phyloP scores from a whole-genome alignment of 2,797 vertebrate species.

The Schizothorax lantsangensis region DNA sequence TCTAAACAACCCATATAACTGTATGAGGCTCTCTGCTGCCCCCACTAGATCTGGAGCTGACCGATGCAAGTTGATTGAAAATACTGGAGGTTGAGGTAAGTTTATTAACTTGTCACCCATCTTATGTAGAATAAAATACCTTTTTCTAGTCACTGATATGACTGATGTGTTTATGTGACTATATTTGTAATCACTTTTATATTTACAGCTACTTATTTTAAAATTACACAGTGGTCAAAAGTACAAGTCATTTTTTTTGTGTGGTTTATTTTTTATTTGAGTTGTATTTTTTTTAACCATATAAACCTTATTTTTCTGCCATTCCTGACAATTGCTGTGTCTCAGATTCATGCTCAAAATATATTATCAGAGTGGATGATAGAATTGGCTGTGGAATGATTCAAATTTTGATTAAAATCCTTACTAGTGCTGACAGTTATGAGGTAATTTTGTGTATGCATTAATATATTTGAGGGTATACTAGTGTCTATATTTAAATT shows the following conservation, averaged over 20 bases:
- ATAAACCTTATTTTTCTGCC: too few species aligned
- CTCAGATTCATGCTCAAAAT: not conserved
- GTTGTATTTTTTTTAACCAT: not conserved
- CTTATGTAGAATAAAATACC: not conserved
- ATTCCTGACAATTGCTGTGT: not conserved
- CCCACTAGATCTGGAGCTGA: not conserved
- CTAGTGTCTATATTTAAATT: conserved; percentile 40
- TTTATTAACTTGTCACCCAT: not conserved
- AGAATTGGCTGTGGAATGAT: not conserved
- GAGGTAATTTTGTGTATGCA: conserved; percentile 37
- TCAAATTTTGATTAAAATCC: not conserved
- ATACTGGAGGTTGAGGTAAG: not conserved
- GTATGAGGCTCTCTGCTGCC: not conserved
- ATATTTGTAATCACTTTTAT: not conserved
- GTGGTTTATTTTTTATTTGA: not conserved
- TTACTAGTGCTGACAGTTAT: conserved; percentile 18
- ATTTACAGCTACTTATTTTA: not conserved
- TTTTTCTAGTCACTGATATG: not conserved
- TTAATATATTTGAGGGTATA: conserved; percentile 28
- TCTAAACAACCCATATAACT: not conserved
- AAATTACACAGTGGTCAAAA: not conserved
- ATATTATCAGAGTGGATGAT: not conserved
- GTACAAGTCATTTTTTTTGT: not conserved
- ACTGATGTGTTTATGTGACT: not conserved
- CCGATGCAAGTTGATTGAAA: not conserved